Evolutionary conservation across 2,888 invertebrate species (phyloP).

Genomic region (Carcina quercana): DNA sequence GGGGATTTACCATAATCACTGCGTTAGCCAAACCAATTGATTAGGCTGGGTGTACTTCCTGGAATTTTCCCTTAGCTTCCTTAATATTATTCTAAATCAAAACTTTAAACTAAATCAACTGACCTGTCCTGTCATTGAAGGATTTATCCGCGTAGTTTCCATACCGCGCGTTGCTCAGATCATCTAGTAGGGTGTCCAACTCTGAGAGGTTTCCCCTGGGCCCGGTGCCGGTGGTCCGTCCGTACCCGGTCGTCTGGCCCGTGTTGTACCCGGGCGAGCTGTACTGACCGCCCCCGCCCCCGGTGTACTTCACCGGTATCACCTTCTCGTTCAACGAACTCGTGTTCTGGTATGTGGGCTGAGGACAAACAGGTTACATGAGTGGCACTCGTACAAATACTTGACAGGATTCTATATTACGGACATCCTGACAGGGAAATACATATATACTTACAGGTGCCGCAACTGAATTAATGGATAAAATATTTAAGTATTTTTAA

Average conservation of each 20-base stretch:
- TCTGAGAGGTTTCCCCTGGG: conserved; percentile 86
- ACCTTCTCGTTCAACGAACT: conserved; percentile 59
- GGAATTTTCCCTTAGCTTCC: neutral
- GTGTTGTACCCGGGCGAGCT: conserved; percentile 35
- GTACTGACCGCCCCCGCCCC: conserved; percentile 33
- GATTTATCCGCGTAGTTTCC: conserved; percentile 56
- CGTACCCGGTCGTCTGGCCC: conserved; percentile 37
- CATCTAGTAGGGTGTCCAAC: conserved; percentile 92
- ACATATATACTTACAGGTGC: too few species aligned
- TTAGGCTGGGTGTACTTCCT: too few species aligned
- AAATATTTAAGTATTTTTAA: too few species aligned
- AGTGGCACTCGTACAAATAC: too few species aligned
- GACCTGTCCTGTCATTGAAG: conserved; percentile 49
- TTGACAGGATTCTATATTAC: too few species aligned
- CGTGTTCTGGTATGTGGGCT: conserved; percentile 81
- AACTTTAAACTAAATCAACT: conserved; percentile 20
- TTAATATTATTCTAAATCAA: neutral
- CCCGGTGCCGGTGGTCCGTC: conserved; percentile 38
- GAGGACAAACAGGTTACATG: too few species aligned
- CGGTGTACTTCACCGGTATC: conserved; percentile 55
- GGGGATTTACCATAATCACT: too few species aligned
- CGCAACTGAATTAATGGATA: too few species aligned
- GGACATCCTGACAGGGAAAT: too few species aligned
- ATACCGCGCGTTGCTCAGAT: conserved; percentile 86
- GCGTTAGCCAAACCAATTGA: too few species aligned